phyloP scores from a whole-genome alignment of 2,113 vertebrate species.

The Epinephelus fuscoguttatus region DNA sequence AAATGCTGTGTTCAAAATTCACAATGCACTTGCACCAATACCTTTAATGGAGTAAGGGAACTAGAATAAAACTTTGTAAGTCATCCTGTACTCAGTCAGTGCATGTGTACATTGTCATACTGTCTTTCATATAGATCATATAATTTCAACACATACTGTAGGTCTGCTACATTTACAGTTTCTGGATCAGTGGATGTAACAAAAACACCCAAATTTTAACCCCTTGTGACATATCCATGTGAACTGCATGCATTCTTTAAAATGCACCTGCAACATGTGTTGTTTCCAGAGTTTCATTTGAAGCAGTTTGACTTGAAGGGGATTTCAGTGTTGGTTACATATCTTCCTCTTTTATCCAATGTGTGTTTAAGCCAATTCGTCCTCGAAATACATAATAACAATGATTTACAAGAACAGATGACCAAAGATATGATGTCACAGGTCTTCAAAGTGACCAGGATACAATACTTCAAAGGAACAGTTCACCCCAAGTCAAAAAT shows the following conservation, averaged over 20 bases:
- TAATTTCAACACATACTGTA: not conserved
- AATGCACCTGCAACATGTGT: not conserved
- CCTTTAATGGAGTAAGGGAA: too few relatives aligned
- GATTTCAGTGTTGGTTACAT: not conserved
- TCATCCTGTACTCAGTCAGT: too few relatives aligned
- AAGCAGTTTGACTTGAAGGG: not conserved
- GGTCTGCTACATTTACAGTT: not conserved
- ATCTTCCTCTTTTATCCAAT: not conserved
- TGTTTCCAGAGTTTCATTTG: conserved; percentile 5
- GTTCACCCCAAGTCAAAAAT: too few relatives aligned
- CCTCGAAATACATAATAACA: not conserved
- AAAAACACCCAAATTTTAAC: not conserved
- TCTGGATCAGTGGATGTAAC: not conserved
- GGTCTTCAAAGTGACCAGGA: not conserved
- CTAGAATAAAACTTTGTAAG: too few relatives aligned
- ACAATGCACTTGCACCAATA: too few relatives aligned
- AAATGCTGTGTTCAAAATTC: too few relatives aligned
- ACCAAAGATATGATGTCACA: too few relatives aligned
- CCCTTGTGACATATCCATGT: not conserved
- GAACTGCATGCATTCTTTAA: not conserved
- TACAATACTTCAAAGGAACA: too few relatives aligned
- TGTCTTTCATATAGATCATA: not conserved
- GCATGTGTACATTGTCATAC: not conserved
- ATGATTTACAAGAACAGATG: not conserved
- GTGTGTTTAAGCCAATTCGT: not conserved